Evolutionary conservation across 2,797 vertebrate genomes (phyloP), one percentile per base, ranked within the genome.

Genomic region (Discoglossus pictus): DNA sequence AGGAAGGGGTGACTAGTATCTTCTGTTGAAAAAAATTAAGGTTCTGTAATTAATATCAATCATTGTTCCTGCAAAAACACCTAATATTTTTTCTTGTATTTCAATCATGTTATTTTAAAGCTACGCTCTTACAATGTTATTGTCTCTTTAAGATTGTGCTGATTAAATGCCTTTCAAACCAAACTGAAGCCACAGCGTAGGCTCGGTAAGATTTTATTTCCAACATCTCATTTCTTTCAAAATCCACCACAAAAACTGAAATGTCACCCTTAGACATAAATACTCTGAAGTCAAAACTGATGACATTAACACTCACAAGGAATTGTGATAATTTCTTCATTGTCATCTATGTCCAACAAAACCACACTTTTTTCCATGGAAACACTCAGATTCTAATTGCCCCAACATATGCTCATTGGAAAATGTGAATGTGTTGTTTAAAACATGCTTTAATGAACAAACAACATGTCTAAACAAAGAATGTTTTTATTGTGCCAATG

Each of bases 361-460:
- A 51, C 63, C 63, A 65, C 63, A 51, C 56, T 56, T 21, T 18
- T 65, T 65, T 56, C 63, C 63, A 55, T 47, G 36, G n/a, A 56
- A 52, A 52, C 16, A n/a, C 65, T 59, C 54, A 23, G 48, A 8
- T 27, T 67, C 35, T 58, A 59, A 67, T 67, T 24, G 24, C 34
- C 53, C 40, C 12, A 67, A 46, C 65, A 67, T 24, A 59, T 67
- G 65, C 59, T 42, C 34, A 50, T 40, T 59, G 65, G 65, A 67
- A 67, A 67, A 59, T 34, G 16, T 35, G 35, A 59, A 59, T 21
- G 36, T 25, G 54, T 51, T 54, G 42, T 50, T 52, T 52, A 52
- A 39, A 42, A 50, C 20, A 59, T 42, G 11, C 47, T 21, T 25
- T 67, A 54, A 67, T 67, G 65, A 51, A 40, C 24, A 59, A 67